These are phyloP conservation scores for Amazona vittata DNA, from an alignment of 2,113 vertebrate genomes.

Conservation along the genomic window DNA sequence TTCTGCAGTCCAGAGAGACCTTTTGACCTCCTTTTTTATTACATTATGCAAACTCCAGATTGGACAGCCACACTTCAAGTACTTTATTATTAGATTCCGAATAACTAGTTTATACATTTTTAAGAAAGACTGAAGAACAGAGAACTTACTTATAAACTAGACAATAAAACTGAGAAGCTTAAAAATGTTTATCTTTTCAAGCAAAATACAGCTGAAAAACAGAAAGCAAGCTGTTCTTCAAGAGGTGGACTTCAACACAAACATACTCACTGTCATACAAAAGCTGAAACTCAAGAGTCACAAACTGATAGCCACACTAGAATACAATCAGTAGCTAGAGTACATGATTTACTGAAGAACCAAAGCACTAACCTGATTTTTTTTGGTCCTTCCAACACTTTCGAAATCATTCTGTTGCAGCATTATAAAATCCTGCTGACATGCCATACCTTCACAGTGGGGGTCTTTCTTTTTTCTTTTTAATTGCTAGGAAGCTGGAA, in stretches of 20 bases:
- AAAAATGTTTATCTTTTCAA: not conserved
- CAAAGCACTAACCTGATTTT: not conserved
- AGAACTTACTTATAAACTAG: not conserved
- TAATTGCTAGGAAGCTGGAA: conserved; percentile 47
- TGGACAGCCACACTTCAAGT: not conserved
- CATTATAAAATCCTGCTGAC: not conserved
- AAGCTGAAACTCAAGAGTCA: not conserved
- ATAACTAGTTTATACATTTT: not conserved
- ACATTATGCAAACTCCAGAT: not conserved
- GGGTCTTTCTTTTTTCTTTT: not conserved
- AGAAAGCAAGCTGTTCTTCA: not conserved
- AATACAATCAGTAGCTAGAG: not conserved
- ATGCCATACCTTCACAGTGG: not conserved
- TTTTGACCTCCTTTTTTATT: not conserved
- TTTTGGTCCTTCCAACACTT: not conserved
- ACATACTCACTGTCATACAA: not conserved
- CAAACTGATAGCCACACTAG: not conserved
- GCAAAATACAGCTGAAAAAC: not conserved
- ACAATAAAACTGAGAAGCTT: not conserved
- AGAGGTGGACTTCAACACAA: not conserved
- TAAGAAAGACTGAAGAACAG: not conserved
- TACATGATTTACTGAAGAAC: not conserved
- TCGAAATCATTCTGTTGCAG: not conserved
- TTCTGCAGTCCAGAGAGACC: not conserved
- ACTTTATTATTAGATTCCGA: not conserved